Evolutionary conservation across 2,113 vertebrate genomes (phyloP).

Genomic region (Illadopsis cleaveri): DNA sequence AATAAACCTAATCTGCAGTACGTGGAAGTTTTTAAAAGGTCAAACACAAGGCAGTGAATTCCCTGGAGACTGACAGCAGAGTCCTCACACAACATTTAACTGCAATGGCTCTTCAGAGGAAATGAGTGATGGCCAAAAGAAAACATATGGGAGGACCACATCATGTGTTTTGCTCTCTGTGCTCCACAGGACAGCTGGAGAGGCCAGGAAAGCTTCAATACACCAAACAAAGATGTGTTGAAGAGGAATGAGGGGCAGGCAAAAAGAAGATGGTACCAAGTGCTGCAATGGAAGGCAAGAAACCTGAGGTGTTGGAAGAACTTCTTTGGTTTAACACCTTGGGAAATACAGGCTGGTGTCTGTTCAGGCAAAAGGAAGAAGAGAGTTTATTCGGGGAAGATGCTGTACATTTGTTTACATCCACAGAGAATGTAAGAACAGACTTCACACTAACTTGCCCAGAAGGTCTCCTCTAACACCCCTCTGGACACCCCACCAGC

Average conservation of each 20-base stretch:
- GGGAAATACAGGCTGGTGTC: background rate
- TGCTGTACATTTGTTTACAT: background rate
- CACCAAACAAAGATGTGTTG: accelerated
- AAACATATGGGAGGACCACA: background rate
- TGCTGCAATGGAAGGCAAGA: accelerated
- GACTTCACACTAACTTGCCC: background rate
- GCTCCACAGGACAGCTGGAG: background rate
- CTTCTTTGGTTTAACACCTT: background rate
- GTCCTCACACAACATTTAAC: background rate
- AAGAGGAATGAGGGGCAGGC: background rate
- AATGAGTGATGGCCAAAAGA: background rate
- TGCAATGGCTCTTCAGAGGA: background rate
- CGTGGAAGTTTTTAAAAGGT: background rate
- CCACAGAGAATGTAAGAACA: background rate
- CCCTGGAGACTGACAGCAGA: accelerated
- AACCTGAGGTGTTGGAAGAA: background rate
- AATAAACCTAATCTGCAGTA: background rate
- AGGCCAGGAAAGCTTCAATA: background rate
- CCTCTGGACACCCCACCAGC: background rate
- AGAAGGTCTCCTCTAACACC: background rate
- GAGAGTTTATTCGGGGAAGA: background rate
- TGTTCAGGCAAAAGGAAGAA: background rate
- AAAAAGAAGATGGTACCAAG: background rate
- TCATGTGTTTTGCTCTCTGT: background rate
- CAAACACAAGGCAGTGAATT: background rate